Evolutionary conservation across 2,797 vertebrate species (phyloP), one percentile per base, ranked within the genome.

Genomic region (Chromobotia macracanthus): DNA sequence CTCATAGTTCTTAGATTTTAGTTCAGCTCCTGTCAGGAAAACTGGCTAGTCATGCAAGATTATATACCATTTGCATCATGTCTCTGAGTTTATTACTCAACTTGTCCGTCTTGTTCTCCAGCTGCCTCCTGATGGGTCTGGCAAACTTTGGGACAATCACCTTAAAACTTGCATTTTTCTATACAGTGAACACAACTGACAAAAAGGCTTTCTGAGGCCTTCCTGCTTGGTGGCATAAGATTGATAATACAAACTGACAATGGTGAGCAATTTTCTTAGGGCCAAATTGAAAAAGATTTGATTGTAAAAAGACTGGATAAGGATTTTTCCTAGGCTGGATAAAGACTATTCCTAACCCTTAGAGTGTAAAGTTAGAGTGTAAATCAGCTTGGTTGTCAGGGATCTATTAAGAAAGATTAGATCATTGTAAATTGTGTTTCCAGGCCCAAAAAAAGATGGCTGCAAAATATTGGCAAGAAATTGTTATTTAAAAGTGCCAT

Each of bases 31-130:
- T 58, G 7, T 58, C 18, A 56, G 64, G 64, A 31, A 31, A 46
- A 68, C 46, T 76, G 38, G 11, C 38, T 67, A 60, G 25, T 50
- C 65, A 61, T 69, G 18, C 64, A 68, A 69, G 53, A 60, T 31
- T 77, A 12, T 50, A 48, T 19, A 50, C 2, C 25, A 48, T 65
- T 60, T 69, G 55, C 75, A 60, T 5, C 13, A 69, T 9, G 13
- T 60, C 65, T 44, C 21, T 8, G 4, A 25, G 35, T 68, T 60
- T 77, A 77, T 77, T 1, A 2, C 65, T 69, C 7, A 46, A 21
- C 75, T 68, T 67, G 51, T 60, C 61, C 0, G 5, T 67, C 65
- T 69, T 69, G 55, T 69, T 69, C 53, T 68, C 53, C 38, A 48
- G 65, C 55, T 35, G 25, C 60, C 51, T 68, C 10, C 23, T 19